phyloP scores from a whole-genome alignment of 2,797 vertebrate genomes.

The Lates japonicus region DNA sequence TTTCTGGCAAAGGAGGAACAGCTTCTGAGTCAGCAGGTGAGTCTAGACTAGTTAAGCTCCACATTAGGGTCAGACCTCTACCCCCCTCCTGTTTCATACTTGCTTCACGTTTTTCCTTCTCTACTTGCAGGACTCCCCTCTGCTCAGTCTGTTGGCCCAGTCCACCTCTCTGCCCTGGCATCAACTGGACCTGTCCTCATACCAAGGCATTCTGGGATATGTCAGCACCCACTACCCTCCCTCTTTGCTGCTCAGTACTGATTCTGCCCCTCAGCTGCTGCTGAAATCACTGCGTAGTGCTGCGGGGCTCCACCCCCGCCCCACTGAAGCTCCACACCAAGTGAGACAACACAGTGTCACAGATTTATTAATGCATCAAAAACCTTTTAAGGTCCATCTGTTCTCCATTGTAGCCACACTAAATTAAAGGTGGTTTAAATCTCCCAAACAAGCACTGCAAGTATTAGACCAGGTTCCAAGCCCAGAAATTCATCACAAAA shows the following conservation, averaged over 20 bases:
- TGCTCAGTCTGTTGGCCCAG: slow-evolving; percentile 93
- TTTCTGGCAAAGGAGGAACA: slow-evolving; percentile 95
- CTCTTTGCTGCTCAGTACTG: slow-evolving; percentile 88
- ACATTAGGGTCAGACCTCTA: not conserved
- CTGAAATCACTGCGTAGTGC: slow-evolving; percentile 92
- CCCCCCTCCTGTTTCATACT: not conserved
- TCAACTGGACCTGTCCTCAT: slow-evolving; percentile 91
- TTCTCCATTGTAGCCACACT: not conserved
- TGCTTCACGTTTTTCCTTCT: not conserved
- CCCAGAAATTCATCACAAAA: not conserved
- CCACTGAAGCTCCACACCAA: slow-evolving; percentile 86
- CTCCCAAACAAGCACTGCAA: not conserved
- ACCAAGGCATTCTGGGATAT: slow-evolving; percentile 92
- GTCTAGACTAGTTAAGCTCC: slow-evolving; percentile 34
- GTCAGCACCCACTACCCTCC: slow-evolving; percentile 94
- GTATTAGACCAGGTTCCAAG: not conserved
- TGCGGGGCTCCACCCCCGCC: slow-evolving; percentile 89
- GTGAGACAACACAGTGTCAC: slow-evolving; percentile 64
- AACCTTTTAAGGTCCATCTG: not conserved
- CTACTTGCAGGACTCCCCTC: slow-evolving; percentile 89
- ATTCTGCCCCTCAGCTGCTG: slow-evolving; percentile 88
- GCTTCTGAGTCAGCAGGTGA: slow-evolving; percentile 88
- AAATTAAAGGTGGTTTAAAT: not conserved
- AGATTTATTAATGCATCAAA: not conserved
- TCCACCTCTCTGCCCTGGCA: slow-evolving; percentile 95